Evolutionary conservation across 2,113 vertebrate genomes (phyloP), one percentile per base, ranked within the genome.

Genomic region (Hippocampus comes): DNA sequence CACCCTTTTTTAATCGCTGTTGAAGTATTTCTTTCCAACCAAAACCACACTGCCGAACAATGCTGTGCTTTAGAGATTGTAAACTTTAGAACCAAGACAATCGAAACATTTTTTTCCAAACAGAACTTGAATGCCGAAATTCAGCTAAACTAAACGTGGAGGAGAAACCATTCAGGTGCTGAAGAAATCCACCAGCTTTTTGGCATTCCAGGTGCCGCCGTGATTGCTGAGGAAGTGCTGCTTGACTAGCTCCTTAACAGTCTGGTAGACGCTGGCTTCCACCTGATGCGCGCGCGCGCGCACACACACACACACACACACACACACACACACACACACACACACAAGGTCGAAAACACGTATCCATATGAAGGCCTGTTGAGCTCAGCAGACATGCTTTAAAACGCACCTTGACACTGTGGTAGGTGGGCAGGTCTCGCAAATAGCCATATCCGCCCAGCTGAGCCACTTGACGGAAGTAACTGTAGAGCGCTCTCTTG

Each of bases 401-500:
- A 20, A 60, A 17, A 34, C 27, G 27, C 61, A 92, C 92, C 90
- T 93, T 93, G 73, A 84, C 78, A 0, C 82, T 87, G 80, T 73
- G 88, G 75, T 91, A 93, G 12, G 84, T 87, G 51, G 81, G 70
- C n/a, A 90, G 84, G 23, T 85, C 74, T 73, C 88, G 77, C 56
- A 92, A 85, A 55, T 83, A 70, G 72, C 70, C 68, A 2, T 81
- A 85, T 18, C 85, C 87, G 25, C 78, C 70, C 55, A 87, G 46
- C 66, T 65, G 20, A 34, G 91, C 89, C 49, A 89, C 82, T 60
- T 57, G 42, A 20, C 65, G 78, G 78, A 93, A 93, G 48, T 82
- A 89, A 60, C 68, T 85, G 86, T 87, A 91, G 73, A 91, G 72
- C 6, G 91, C 91, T 79, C 87, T 88, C 84, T 93, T 93, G 68